These are phyloP conservation scores for Silurus aristotelis DNA, from an alignment of 2,797 vertebrate genomes.

Conservation along the genomic window DNA sequence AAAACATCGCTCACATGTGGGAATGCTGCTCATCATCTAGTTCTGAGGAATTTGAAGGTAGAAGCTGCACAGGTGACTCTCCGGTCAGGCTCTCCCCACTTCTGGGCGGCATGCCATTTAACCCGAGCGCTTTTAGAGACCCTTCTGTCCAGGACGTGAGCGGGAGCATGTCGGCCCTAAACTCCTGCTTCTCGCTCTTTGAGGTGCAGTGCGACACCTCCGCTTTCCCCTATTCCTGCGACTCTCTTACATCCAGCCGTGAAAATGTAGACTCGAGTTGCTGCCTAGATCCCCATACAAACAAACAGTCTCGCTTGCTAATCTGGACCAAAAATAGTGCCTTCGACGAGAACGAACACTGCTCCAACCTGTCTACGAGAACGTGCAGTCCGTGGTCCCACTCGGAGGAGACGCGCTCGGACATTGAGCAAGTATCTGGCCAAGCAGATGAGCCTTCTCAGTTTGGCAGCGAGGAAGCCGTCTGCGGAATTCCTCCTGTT, in stretches of 20 bases:
- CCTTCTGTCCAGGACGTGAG: constrained; percentile 82
- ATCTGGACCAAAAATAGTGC: constrained; percentile 99
- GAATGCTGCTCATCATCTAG: constrained; percentile 95
- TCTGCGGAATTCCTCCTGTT: constrained; percentile 88
- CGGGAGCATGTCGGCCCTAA: constrained; percentile 85
- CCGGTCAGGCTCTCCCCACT: constrained; percentile 87
- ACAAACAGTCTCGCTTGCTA: constrained; percentile 98
- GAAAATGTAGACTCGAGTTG: constrained; percentile 89
- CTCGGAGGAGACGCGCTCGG: constrained; percentile 97
- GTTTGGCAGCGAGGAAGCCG: constrained; percentile 85
- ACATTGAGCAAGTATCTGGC: constrained; percentile 89
- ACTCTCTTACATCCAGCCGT: constrained; percentile 85
- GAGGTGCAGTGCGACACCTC: constrained; percentile 98
- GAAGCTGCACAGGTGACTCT: constrained; percentile 94
- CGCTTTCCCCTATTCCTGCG: constrained; percentile 90
- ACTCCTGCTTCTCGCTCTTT: constrained; percentile 96
- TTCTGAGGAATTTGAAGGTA: constrained; percentile 93
- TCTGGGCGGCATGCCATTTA: constrained; percentile 85
- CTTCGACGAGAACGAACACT: constrained; percentile 99
- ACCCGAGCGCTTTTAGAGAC: constrained; percentile 82
- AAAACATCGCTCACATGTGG: constrained; percentile 95
- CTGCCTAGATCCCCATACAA: constrained; percentile 90
- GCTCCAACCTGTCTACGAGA: constrained; percentile 98
- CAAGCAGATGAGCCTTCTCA: constrained; percentile 85
- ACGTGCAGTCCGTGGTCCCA: constrained; percentile 99